These are phyloP conservation scores for Bombylius major DNA, from an alignment of 2,888 invertebrate genomes.

Conservation along the genomic window DNA sequence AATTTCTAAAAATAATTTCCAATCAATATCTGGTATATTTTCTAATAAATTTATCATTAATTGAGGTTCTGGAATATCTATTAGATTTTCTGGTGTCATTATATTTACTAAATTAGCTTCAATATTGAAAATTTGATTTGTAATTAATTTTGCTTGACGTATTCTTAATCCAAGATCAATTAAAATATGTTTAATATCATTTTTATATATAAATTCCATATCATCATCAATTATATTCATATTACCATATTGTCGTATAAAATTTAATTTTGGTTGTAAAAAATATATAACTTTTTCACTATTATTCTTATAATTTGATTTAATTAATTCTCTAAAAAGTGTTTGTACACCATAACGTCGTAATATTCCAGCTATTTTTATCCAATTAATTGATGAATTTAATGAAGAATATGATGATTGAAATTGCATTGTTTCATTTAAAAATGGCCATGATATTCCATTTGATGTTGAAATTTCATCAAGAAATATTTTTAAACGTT, in stretches of 20 bases:
- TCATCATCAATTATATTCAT: background rate
- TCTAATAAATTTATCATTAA: background rate
- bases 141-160: background rate
- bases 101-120: background rate
- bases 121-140: background rate
- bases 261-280: background rate
- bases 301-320: slow-evolving; percentile 3
- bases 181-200: slow-evolving; percentile 1
- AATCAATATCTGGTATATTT: background rate
- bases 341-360: background rate
- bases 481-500: background rate
- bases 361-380: background rate
- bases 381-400: background rate
- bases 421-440: too few species aligned
- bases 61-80: background rate
- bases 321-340: background rate
- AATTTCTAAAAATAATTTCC: background rate
- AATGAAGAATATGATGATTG: background rate
- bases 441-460: too few species aligned
- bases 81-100: background rate
- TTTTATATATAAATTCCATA: background rate
- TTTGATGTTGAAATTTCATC: too few species aligned
- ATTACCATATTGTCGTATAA: background rate
- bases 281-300: background rate
- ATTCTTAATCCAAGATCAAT: slow-evolving; percentile 1